phyloP scores from a whole-genome alignment of 2,113 vertebrate genomes.

The Equus quagga region DNA sequence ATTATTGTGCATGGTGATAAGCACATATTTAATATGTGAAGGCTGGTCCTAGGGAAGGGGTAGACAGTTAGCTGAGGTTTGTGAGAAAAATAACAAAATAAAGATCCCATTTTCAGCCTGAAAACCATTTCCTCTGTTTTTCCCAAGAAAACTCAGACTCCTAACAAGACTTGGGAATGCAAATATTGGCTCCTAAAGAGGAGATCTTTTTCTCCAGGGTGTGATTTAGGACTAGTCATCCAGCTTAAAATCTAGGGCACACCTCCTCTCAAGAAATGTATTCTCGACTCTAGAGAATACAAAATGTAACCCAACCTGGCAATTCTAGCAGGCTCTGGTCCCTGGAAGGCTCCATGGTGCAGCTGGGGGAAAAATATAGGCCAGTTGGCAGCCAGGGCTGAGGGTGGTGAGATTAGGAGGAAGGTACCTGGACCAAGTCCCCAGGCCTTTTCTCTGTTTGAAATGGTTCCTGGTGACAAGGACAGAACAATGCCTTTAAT shows the following conservation, averaged over 20 bases:
- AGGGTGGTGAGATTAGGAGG: not conserved
- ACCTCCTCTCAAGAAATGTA: not conserved
- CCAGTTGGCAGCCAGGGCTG: not conserved
- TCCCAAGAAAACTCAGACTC: not conserved
- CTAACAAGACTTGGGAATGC: not conserved
- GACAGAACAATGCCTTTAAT: not conserved
- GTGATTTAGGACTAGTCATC: not conserved
- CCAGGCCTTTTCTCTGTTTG: not conserved
- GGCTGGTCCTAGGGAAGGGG: not conserved
- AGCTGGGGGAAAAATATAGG: not conserved
- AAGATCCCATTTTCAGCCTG: not conserved
- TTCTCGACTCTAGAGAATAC: slow-evolving; percentile 12
- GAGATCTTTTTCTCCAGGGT: not conserved
- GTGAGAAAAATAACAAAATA: not conserved
- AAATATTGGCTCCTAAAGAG: not conserved
- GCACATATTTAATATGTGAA: not conserved
- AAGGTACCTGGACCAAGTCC: not conserved
- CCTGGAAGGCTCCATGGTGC: not conserved
- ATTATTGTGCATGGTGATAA: not conserved
- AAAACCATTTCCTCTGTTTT: not conserved
- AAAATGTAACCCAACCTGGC: not conserved
- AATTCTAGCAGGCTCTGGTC: not conserved
- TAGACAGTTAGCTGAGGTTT: not conserved
- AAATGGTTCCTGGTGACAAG: not conserved
- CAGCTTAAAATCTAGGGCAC: not conserved